A percentile compares a stretch with the other conserved stretches of the same genome.
These are phyloP conservation scores for Siphamia tubifer DNA, from an alignment of 2,113 vertebrate genomes.

Conservation along the genomic window DNA sequence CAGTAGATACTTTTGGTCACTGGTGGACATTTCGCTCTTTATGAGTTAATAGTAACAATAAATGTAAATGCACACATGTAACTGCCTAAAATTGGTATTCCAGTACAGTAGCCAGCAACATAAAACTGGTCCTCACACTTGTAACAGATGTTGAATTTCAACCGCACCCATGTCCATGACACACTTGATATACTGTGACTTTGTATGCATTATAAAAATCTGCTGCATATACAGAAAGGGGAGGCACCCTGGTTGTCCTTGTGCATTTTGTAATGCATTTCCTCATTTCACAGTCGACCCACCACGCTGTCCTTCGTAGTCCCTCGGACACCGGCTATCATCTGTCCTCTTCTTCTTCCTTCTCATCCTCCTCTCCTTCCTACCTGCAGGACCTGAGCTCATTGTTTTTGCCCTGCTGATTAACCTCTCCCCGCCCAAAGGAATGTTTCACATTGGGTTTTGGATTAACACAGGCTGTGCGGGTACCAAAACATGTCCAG, in stretches of 20 bases:
- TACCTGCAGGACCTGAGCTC: conserved; percentile 59
- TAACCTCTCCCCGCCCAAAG: conserved; percentile 66
- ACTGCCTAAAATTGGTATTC: too few species aligned
- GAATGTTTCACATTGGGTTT: conserved; percentile 65
- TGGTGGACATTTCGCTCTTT: too few species aligned
- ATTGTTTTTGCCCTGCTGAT: conserved; percentile 71
- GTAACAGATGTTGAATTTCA: conserved; percentile 26
- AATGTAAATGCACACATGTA: too few species aligned
- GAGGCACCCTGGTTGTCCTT: conserved; percentile 48
- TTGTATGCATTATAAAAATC: conserved; percentile 5
- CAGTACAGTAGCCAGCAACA: background rate
- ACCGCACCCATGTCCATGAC: background rate
- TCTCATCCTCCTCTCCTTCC: background rate
- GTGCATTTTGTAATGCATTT: conserved; percentile 50
- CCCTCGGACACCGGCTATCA: conserved; percentile 40
- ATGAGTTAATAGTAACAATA: too few species aligned
- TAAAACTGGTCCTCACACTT: background rate
- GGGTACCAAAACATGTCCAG: conserved; percentile 44
- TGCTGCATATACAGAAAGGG: conserved; percentile 29
- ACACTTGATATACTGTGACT: background rate
- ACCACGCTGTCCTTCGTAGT: conserved; percentile 52
- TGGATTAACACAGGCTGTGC: conserved; percentile 33
- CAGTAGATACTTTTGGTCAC: too few species aligned
- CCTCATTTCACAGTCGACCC: conserved; percentile 71
- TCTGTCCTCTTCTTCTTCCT: conserved; percentile 12